Conservation (phyloP, 1,140 invertebrate species). For the Pinna nobilis region DNA sequence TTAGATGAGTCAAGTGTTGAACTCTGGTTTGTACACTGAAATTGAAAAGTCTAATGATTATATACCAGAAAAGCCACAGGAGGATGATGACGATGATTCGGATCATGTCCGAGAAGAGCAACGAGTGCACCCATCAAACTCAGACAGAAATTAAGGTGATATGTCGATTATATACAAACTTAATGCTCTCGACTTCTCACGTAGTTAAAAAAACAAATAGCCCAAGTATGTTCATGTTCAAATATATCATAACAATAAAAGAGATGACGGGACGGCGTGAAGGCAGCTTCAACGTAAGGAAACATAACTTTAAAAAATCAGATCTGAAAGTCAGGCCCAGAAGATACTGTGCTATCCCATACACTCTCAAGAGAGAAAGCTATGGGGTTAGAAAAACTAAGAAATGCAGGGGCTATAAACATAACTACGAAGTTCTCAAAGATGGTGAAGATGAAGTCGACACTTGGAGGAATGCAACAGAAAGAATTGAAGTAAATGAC, state of each 20-base stretch:
- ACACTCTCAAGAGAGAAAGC: constrained; percentile 28
- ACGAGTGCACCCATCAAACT: too few relatives aligned
- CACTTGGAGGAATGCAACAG: constrained; percentile 11
- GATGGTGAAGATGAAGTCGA: constrained; percentile 24
- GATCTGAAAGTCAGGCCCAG: constrained; percentile 25
- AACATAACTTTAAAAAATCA: constrained; percentile 26
- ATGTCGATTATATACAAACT: background rate
- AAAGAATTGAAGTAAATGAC: constrained; percentile 4
- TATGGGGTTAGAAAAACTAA: constrained; percentile 17
- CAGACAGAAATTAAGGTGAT: too few relatives aligned
- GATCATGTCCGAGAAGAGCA: background rate
- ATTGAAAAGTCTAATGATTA: too few relatives aligned
- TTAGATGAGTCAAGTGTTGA: too few relatives aligned
- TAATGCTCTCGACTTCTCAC: background rate
- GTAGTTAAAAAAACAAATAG: background rate
- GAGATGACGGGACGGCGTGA: constrained; percentile 37
- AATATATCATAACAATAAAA: constrained; percentile 1
- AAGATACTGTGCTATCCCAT: constrained; percentile 6
- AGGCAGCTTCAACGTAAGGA: constrained; percentile 35
- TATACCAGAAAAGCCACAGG: too few relatives aligned
- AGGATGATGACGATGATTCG: too few relatives aligned
- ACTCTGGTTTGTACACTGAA: too few relatives aligned
- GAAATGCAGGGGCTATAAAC: constrained; percentile 43
- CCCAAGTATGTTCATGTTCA: background rate
- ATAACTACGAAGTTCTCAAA: constrained; percentile 39